Base-by-base conservation (phyloP, 2,113 vertebrate species). In the Otus sunia region DNA sequence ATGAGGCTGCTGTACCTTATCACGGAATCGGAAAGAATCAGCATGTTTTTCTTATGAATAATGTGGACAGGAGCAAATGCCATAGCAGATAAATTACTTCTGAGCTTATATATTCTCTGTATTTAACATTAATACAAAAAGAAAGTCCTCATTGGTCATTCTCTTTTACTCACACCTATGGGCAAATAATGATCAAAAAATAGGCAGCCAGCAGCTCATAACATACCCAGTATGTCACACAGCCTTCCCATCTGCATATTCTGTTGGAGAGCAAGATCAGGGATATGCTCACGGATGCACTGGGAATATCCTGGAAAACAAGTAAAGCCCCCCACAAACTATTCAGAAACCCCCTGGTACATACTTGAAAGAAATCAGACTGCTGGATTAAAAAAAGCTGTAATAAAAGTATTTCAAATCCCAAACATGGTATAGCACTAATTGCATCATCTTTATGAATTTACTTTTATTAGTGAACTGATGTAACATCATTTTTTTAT, bases 201-300 rank as follows among this genome's bases (percentile, higher is more conserved):
- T 0, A 74, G 69, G 58, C 73, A 88, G 85, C 58, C 69, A 77
- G 26, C 90, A 68, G 78, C 73, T 59, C 53, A 8, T 80, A 84
- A 97, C 89, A 3, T 98, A 99, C 99, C 99, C 98, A 97, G 97
- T 80, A 99, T 98, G 80, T 99, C 99, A 97, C 98, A 99, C 58
- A 99, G 96, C 82, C 99, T 97, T 72, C 98, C 98, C 96, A 99
- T 97, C 97, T 99, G 99, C 89, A 95, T 82, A 76, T 99, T 99
- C 98, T 99, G 99, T 21, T 98, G 96, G 47, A 98, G 63, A 92
- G 97, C 72, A 43, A 99, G 98, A 66, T 98, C 97, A 8, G 94
- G 97, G 53, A 98, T 96, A 10, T 86, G 95, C 81, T 97, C 94
- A 76, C 98, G 98, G 91, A 97, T 93, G 26, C 82, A 34, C 36